phyloP scores from a whole-genome alignment of 1,140 invertebrate species.

The Centruroides sculpturatus region DNA sequence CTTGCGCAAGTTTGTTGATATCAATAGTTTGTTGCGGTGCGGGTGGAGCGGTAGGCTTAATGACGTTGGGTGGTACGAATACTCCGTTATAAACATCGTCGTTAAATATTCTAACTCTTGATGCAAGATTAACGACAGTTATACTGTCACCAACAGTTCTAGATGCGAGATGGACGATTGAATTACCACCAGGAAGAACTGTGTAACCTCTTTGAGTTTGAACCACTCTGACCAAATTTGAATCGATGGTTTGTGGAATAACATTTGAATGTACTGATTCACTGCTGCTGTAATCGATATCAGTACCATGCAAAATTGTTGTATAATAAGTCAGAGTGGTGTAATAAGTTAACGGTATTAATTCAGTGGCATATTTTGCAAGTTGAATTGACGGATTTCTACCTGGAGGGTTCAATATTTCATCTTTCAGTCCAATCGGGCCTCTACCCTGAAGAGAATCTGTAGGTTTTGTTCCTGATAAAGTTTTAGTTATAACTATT shows the following conservation, averaged over 20 bases:
- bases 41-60: too few relatives aligned
- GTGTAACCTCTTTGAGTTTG: constrained; percentile 1
- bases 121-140: constrained; percentile 24
- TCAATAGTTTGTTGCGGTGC: too few relatives aligned
- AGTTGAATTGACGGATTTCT: neutral
- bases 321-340: constrained; percentile 89
- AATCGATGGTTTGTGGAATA: constrained; percentile 11
- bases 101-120: constrained; percentile 9
- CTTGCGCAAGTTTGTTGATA: constrained; percentile 4
- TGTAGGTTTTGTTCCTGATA: neutral
- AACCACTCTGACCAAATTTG: constrained; percentile 4
- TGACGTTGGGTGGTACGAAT: neutral
- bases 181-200: neutral
- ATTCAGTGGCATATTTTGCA: constrained; percentile 5
- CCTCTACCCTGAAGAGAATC: too few relatives aligned
- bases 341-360: constrained; percentile 29
- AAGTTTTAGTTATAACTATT: neutral
- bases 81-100: constrained; percentile 5
- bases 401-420: neutral
- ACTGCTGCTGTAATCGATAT: constrained; percentile 45
- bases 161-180: constrained; percentile 18
- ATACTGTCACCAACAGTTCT: constrained; percentile 22
- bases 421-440: neutral
- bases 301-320: constrained; percentile 73
- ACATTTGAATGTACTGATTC: constrained; percentile 13